phyloP scores from a whole-genome alignment of 2,888 invertebrate genomes.

The Teleiodes luculella region DNA sequence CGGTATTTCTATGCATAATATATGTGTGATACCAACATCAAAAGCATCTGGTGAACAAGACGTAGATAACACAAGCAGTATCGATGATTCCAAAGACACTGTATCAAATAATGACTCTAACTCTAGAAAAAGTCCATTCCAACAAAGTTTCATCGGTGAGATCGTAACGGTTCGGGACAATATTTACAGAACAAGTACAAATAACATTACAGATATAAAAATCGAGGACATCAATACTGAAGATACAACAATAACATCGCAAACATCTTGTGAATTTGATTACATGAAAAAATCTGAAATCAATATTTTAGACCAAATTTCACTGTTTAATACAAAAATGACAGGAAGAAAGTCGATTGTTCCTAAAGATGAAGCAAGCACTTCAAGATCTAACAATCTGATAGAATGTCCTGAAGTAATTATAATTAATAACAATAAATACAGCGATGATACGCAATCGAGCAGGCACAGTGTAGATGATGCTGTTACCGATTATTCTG shows the following conservation, averaged over 20 bases:
- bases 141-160: not conserved
- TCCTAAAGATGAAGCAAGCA: not conserved
- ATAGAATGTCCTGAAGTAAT: not conserved
- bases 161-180: not conserved
- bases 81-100: not conserved
- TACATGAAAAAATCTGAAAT: not conserved
- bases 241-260: not conserved
- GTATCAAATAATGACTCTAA: not conserved
- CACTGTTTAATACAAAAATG: not conserved
- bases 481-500: not conserved
- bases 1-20: not conserved
- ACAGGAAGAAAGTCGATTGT: not conserved
- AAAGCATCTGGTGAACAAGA: not conserved
- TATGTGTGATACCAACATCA: not conserved
- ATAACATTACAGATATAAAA: not conserved
- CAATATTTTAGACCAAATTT: not conserved
- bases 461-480: not conserved
- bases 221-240: not conserved
- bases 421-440: not conserved
- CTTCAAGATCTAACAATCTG: not conserved
- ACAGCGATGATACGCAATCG: not conserved
- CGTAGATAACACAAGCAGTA: not conserved
- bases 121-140: not conserved
- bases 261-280: not conserved
- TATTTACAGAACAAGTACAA: not conserved